Percentiles rank a stretch among this genome's conserved stretches.
phyloP scores from a whole-genome alignment of 2,797 vertebrate genomes.

The Garrulus glandarius region DNA sequence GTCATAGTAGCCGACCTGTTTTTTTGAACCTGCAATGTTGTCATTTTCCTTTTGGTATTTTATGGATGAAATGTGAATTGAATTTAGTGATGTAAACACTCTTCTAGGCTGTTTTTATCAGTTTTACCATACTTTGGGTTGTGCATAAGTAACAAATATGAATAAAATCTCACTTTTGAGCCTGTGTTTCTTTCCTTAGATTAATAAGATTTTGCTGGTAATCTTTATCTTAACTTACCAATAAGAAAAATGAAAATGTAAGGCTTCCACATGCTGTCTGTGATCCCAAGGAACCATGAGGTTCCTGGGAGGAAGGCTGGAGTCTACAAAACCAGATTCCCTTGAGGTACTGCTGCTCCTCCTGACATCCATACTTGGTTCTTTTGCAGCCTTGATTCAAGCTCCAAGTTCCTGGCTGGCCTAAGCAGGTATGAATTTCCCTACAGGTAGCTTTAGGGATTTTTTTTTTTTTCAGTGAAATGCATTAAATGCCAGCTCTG shows the following conservation, averaged over 20 bases:
- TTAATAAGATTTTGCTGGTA: not conserved
- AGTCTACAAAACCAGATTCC: not conserved
- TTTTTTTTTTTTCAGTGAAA: not conserved
- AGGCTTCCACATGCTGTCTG: not conserved
- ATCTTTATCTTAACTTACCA: not conserved
- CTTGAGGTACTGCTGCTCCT: not conserved
- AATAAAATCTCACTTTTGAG: conserved; percentile 78
- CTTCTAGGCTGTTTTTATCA: conserved; percentile 70
- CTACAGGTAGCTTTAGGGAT: not conserved
- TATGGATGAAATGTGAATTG: conserved; percentile 68
- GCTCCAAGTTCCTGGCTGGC: not conserved
- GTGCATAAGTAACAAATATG: conserved; percentile 69
- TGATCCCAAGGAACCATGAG: not conserved
- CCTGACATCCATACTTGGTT: not conserved
- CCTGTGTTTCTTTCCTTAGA: conserved; percentile 19
- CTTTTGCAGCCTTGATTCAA: not conserved
- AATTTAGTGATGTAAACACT: conserved; percentile 67
- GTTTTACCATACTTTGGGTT: conserved; percentile 72
- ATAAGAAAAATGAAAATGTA: not conserved
- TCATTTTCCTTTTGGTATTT: conserved; percentile 65
- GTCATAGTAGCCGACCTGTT: conserved; percentile 50
- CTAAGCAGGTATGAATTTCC: not conserved
- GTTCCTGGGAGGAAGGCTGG: not conserved
- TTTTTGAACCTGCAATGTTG: conserved; percentile 60
- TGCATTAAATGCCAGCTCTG: not conserved